Evolutionary conservation across 2,888 invertebrate genomes (phyloP), one percentile per base, ranked within the genome.

Genomic region (Leptopterna dolabrata): DNA sequence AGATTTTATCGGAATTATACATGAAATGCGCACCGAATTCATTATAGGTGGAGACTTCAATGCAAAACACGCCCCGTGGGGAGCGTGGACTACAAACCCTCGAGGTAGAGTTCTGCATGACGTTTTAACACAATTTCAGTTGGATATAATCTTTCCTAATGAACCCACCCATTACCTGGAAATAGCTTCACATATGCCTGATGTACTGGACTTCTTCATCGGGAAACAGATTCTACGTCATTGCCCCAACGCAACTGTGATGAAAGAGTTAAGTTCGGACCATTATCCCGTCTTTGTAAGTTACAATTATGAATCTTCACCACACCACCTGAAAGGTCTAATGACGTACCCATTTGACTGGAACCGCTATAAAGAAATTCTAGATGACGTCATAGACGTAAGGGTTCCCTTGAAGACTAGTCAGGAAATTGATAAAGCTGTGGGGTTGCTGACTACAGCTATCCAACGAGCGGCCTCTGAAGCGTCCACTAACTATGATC

Each of bases 151-250:
- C 16, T 29, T 29, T 36, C 76, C 76, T 9, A 30, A 29, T 36
- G 71, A 71, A 71, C 30, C 71, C 7, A 71, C 71, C 11, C 30
- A 71, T 14, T 76, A 76, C 24, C 76, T 36, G 7, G 29, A 76
- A 29, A 36, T 29, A 19, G 29, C 76, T 3, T 36, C 76, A 19
- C 24, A 24, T 9, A 76, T 16, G 11, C 76, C 76, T 36, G 76
- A 76, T n/a, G 24, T 76, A 29, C 16, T 76, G 16, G 76, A 76
- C 36, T 76, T 76, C 41, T 76, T 76, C 41, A 76, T 76, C 14
- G 76, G 76, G 41, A 76, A 41, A 41, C 27, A 41, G 7, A 19
- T 76, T 41, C 9, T 7, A 76, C 7, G 76, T 13, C 19, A 36
- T 41, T 76, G 76, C 36, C 11, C 76, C 13, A 76, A 27, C 30